phyloP scores from a whole-genome alignment of 2,888 invertebrate genomes.

The Orthonevra nobilis region DNA sequence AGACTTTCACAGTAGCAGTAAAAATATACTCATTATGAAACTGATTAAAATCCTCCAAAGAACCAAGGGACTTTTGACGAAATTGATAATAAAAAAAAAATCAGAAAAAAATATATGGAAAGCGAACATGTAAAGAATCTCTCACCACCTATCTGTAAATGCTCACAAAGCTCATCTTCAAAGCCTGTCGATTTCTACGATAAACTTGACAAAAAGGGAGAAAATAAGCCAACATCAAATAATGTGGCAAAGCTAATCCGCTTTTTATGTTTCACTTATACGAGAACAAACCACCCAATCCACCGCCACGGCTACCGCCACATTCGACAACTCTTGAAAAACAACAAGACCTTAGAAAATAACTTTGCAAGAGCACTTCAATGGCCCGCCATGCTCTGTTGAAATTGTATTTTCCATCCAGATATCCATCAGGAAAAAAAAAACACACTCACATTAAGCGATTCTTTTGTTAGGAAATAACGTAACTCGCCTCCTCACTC shows the following conservation, averaged over 20 bases:
- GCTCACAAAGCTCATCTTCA: too few relatives aligned
- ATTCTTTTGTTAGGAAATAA: conserved; percentile 47
- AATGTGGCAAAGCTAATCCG: conserved; percentile 42
- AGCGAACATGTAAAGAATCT: too few relatives aligned
- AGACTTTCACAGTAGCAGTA: too few relatives aligned
- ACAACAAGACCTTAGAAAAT: background rate
- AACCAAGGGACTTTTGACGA: too few relatives aligned
- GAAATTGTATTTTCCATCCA: conserved; percentile 52
- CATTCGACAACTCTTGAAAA: conserved; percentile 1
- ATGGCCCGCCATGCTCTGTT: conserved; percentile 6
- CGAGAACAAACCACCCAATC: conserved; percentile 11
- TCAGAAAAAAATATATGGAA: too few relatives aligned
- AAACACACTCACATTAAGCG: conserved; percentile 61
- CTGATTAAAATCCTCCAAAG: too few relatives aligned
- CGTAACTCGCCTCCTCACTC: background rate
- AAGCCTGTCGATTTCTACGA: too few relatives aligned
- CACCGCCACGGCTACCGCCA: background rate
- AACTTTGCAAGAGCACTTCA: conserved; percentile 13
- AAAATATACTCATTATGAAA: too few relatives aligned
- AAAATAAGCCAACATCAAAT: too few relatives aligned
- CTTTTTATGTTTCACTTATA: conserved; percentile 22
- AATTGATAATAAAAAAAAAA: too few relatives aligned
- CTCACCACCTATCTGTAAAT: too few relatives aligned
- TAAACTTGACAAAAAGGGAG: too few relatives aligned
- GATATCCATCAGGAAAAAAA: conserved; percentile 66